Percentiles rank a stretch among this genome's conserved stretches.
These are phyloP conservation scores for Unio delphinus DNA, from an alignment of 2,888 invertebrate species.

Conservation along the genomic window DNA sequence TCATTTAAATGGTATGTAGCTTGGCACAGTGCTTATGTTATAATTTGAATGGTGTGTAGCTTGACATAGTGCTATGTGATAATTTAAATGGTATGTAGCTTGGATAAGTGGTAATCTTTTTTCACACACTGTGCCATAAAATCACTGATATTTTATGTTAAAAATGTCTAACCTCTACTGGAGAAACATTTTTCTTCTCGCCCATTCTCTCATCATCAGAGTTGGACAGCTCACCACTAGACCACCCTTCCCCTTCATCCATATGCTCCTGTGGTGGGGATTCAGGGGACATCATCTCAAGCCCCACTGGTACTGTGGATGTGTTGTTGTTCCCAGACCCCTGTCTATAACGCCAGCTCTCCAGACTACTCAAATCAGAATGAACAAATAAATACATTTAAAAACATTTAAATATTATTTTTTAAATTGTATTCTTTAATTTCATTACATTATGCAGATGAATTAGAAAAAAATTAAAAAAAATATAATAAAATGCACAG, in stretches of 20 bases:
- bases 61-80: too few relatives aligned
- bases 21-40: too few relatives aligned
- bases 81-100: too few relatives aligned
- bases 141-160: neutral
- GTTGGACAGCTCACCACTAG: constrained; percentile 91
- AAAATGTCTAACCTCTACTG: constrained; percentile 26
- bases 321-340: constrained; percentile 48
- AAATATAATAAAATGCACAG: too few relatives aligned
- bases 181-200: constrained; percentile 29
- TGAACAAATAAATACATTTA: neutral
- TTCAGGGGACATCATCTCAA: constrained; percentile 58
- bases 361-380: constrained; percentile 33
- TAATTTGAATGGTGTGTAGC: too few relatives aligned
- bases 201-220: constrained; percentile 73
- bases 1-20: too few relatives aligned
- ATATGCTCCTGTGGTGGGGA: constrained; percentile 43
- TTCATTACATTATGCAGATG: too few relatives aligned
- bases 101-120: too few relatives aligned
- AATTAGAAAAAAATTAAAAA: too few relatives aligned
- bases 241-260: constrained; percentile 83
- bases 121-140: too few relatives aligned
- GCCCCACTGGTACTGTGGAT: constrained; percentile 54
- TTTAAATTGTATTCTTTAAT: too few relatives aligned
- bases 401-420: too few relatives aligned
- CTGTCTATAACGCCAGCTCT: constrained; percentile 57